These are phyloP conservation scores for Ceuthmochares aereus DNA, from an alignment of 2,113 vertebrate species.

Conservation along the genomic window DNA sequence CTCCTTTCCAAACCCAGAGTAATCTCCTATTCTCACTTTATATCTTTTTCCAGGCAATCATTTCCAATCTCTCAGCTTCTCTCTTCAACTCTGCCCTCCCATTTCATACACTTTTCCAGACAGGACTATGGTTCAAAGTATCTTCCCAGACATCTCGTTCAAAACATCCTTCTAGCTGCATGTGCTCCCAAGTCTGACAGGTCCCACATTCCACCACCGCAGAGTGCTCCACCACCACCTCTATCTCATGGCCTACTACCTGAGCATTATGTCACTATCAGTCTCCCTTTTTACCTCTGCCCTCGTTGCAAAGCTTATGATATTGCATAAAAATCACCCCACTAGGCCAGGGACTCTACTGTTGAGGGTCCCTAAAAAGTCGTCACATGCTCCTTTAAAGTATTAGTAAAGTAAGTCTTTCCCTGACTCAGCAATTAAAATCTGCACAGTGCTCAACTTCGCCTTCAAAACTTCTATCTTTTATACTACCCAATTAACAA, in stretches of 20 bases:
- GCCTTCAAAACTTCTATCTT: conserved; percentile 8
- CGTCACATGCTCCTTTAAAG: neutral
- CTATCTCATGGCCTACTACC: neutral
- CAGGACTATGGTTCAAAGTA: neutral
- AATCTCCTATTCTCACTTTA: neutral
- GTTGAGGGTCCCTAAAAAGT: neutral
- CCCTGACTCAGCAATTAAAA: neutral
- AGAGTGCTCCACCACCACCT: neutral
- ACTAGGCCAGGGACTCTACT: neutral
- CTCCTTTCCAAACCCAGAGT: neutral
- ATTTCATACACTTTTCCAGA: neutral
- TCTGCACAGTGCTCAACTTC: neutral
- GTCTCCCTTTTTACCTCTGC: neutral
- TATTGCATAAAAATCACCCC: neutral
- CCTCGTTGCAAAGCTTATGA: neutral
- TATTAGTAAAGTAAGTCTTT: neutral
- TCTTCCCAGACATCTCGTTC: neutral
- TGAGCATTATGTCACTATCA: neutral
- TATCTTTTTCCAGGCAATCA: neutral
- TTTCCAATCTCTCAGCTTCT: neutral
- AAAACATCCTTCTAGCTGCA: neutral
- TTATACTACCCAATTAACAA: conserved; percentile 28
- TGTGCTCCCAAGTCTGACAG: neutral
- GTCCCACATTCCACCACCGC: neutral
- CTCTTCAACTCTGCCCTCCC: neutral